Evolutionary conservation across 2,113 vertebrate genomes (phyloP).

Genomic region (Microcebus tavaratra): DNA sequence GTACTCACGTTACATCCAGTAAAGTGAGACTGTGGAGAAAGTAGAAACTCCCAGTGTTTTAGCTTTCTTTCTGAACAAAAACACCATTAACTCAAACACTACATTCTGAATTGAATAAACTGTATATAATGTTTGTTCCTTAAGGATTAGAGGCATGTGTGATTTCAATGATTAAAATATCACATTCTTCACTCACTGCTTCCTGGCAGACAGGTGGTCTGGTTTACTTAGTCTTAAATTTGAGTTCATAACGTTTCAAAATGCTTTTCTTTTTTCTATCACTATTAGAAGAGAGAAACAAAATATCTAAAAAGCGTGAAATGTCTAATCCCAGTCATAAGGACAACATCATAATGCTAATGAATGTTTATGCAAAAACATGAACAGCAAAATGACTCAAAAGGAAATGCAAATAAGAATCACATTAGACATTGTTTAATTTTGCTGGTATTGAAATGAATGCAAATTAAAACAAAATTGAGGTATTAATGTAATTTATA

Average conservation of each 20-base stretch:
- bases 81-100: background rate
- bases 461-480: conserved; percentile 17
- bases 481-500: background rate
- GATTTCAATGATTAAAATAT: conserved; percentile 38
- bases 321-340: background rate
- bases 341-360: background rate
- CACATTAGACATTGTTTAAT: background rate
- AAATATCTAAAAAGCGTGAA: background rate
- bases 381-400: background rate
- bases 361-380: background rate
- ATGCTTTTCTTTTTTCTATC: conserved; percentile 30
- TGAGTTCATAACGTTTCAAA: conserved; percentile 52
- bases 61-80: background rate
- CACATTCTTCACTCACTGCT: background rate
- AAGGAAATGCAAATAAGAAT: background rate
- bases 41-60: conserved; percentile 55
- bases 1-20: conserved; percentile 51
- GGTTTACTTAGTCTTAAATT: background rate
- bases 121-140: background rate
- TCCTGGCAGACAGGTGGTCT: conserved; percentile 19
- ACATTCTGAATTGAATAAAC: background rate
- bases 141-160: background rate
- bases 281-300: background rate
- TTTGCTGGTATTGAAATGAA: background rate
- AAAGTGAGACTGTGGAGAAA: conserved; percentile 69